Base-by-base conservation (phyloP, 37 sponge, comb jelly and placozoan genomes). In the Diacarnus erythraeanus region DNA sequence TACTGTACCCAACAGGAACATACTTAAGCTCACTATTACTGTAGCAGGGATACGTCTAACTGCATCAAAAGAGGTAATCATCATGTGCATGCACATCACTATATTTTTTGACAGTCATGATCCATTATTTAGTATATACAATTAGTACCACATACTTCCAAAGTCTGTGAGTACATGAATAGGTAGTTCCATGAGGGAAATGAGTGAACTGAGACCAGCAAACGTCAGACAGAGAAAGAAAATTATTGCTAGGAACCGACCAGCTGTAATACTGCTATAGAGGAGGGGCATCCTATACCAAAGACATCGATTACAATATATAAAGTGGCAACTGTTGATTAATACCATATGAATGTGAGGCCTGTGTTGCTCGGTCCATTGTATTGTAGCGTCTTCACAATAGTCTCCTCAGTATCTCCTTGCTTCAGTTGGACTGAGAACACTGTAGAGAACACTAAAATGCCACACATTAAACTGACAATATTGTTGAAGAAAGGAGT, bases 331-430 rank as follows among this genome's bases (percentile, higher is more conserved):
- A 36, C 72, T 44, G 21, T 72, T 72, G 2, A 22, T 72, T 39
- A 80, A 58, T 12, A 94, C 95, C 93, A 90, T 42, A 94, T 88
- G 83, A 94, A 94, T 0, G 95, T 94, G 38, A 94, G 77, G 2
- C 95, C 95, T 68, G 95, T 94, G 71, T 91, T 94, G 38, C 84
- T 89, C 37, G 80, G 81, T 57, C 95, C 95, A 40, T 83, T 94
- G 26, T 79, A 58, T 20, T 57, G 80, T 2, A 94, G 81, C 3
- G 78, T 71, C 3, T 72, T 59, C 1, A 94, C 73, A 23, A 91
- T 80, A 2, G 57, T 67, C 26, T 43, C 40, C 3, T 44, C 20
- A 30, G 56, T 34, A 1, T 60, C 18, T 0, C 76, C 82, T 42
- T 90, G 44, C 30, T 60, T 31, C 0, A n/a, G 44, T 34, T 83